Percentiles rank a stretch among this genome's conserved stretches.
Conservation (phyloP, 2,888 invertebrate genomes). For the Harpalus rubripes region DNA sequence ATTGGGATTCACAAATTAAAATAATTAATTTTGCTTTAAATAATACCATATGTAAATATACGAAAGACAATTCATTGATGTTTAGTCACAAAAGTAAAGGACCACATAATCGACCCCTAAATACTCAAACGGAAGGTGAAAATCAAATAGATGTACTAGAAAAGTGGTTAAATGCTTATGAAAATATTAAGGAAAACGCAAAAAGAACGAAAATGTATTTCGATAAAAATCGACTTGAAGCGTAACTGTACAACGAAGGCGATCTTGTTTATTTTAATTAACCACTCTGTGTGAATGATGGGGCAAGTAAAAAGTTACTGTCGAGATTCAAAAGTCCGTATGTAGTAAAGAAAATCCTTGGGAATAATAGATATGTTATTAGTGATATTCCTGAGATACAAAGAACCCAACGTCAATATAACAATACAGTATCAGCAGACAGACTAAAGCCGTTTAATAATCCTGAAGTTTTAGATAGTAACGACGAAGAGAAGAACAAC, state of each 20-base stretch:
- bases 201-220: not conserved
- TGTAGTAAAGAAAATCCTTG: slow-evolving; percentile 2
- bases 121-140: not conserved
- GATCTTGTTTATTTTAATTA: slow-evolving; percentile 7
- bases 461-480: slow-evolving; percentile 17
- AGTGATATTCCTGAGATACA: slow-evolving; percentile 15
- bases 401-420: no score
- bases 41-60: slow-evolving; percentile 1
- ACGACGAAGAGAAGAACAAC: not conserved
- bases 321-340: slow-evolving; percentile 19
- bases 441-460: slow-evolving; percentile 9
- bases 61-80: slow-evolving; percentile 3
- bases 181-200: not conserved
- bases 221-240: not conserved
- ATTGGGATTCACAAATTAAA: no score
- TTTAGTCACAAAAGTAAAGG: slow-evolving; percentile 12
- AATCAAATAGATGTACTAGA: slow-evolving; percentile 24
- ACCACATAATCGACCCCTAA: slow-evolving; percentile 1
- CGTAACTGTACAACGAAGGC: not conserved
- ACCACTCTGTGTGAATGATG: no score
- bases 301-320: slow-evolving; percentile 3
- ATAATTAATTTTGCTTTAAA: not conserved
- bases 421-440: not conserved
- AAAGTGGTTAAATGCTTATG: not conserved
- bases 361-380: not conserved